Conservation (phyloP, 2,797 vertebrate species). For the Pelodytes ibericus region DNA sequence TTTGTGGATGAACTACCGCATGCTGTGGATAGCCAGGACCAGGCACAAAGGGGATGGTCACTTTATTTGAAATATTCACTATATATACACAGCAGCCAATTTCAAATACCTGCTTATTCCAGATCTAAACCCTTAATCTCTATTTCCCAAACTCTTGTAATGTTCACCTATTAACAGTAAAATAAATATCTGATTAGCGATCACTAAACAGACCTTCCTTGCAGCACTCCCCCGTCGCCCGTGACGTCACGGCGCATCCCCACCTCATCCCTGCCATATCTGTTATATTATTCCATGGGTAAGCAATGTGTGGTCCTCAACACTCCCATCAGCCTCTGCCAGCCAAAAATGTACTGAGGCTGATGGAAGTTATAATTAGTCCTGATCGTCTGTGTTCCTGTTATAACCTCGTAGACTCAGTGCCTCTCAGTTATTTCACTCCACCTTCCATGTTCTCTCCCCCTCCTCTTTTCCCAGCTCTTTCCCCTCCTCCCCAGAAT, state of each 20-base stretch:
- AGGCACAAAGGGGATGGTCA: no score
- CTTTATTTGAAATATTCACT: no score
- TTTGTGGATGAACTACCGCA: no score
- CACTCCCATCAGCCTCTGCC: not conserved
- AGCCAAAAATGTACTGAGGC: not conserved
- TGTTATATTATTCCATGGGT: no score
- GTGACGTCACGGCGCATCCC: not conserved
- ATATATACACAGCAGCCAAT: no score
- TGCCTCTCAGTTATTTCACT: not conserved
- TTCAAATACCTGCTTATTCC: no score
- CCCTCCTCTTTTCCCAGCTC: not conserved
- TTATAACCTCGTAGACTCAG: not conserved
- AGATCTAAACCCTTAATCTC: not conserved
- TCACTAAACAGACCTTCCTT: not conserved
- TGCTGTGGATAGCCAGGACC: no score
- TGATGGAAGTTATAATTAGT: not conserved
- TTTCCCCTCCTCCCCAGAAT: slow-evolving; percentile 1
- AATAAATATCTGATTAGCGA: not conserved
- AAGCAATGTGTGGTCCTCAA: not conserved
- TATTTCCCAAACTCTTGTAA: not conserved
- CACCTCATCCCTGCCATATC: not conserved
- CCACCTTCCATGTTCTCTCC: not conserved
- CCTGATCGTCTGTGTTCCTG: not conserved
- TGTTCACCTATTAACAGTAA: no score
- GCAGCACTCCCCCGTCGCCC: not conserved